A percentile compares a stretch with the other conserved stretches of the same genome.
phyloP scores from a whole-genome alignment of 2,797 vertebrate species.

The Lepus townsendii region DNA sequence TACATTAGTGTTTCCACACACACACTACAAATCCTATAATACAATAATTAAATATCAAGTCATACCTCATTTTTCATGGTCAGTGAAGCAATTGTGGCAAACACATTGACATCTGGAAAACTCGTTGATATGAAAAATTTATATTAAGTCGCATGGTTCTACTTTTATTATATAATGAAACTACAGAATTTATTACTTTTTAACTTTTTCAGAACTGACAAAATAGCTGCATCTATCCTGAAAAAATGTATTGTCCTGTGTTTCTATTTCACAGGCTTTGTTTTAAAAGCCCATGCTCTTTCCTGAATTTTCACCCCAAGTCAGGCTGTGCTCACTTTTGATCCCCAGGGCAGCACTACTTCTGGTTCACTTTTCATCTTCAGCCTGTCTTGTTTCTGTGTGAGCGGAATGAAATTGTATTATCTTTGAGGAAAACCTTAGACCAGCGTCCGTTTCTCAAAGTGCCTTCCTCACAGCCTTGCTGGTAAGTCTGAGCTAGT shows the following conservation, averaged over 20 bases:
- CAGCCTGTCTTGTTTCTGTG: neutral
- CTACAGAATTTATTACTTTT: neutral
- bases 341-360: neutral
- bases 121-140: neutral
- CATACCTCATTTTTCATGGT: neutral
- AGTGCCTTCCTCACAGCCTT: neutral
- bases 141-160: neutral
- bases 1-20: neutral
- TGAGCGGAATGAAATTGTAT: neutral
- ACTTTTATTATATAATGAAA: neutral
- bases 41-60: neutral
- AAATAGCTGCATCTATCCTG: neutral
- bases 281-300: neutral
- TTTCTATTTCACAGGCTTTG: neutral
- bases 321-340: neutral
- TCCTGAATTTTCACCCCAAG: neutral
- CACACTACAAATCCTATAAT: neutral
- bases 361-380: neutral
- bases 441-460: neutral
- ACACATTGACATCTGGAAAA: neutral
- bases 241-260: neutral
- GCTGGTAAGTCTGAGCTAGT: neutral
- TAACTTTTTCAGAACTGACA: neutral
- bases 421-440: neutral
- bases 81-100: conserved; percentile 5